phyloP scores from a whole-genome alignment of 2,888 invertebrate genomes.

The Onthophagus sagittarius region DNA sequence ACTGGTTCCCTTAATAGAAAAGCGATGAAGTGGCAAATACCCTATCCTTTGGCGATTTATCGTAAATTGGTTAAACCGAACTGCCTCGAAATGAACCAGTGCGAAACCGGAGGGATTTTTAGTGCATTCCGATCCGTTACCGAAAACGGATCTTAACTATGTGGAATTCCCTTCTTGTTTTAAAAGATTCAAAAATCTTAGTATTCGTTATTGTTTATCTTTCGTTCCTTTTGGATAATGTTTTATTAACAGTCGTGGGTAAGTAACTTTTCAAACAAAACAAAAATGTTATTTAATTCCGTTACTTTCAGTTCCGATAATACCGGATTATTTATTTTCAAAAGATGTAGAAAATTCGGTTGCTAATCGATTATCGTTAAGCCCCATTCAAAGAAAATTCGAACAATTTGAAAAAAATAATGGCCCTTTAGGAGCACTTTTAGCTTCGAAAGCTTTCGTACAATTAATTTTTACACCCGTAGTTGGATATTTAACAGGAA shows the following conservation, averaged over 20 bases:
- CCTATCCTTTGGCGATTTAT: constrained; percentile 35
- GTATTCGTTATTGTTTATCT: constrained; percentile 63
- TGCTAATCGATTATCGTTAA: constrained; percentile 40
- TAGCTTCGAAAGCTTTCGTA: constrained; percentile 76
- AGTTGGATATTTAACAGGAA: constrained; percentile 64
- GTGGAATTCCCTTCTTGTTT: constrained; percentile 19
- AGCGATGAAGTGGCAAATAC: constrained; percentile 36
- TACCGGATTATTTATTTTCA: constrained; percentile 69
- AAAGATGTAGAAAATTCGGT: constrained; percentile 29
- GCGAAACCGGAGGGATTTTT: constrained; percentile 24
- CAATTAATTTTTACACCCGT: constrained; percentile 75
- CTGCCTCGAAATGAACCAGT: constrained; percentile 27
- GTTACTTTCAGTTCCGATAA: constrained; percentile 67
- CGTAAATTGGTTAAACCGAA: constrained; percentile 32
- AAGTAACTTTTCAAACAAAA: constrained; percentile 44
- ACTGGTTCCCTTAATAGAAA: constrained; percentile 22
- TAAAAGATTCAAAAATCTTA: constrained; percentile 40
- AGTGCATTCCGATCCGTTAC: constrained; percentile 15
- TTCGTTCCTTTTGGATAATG: constrained; percentile 79
- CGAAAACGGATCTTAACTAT: constrained; percentile 15
- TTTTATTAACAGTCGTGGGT: constrained; percentile 86
- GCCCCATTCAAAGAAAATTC: constrained; percentile 46
- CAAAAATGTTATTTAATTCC: neutral
- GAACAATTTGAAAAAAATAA: constrained; percentile 56
- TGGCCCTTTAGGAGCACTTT: constrained; percentile 62